Conservation (phyloP, 2,888 invertebrate species). For the Patella caerulea region DNA sequence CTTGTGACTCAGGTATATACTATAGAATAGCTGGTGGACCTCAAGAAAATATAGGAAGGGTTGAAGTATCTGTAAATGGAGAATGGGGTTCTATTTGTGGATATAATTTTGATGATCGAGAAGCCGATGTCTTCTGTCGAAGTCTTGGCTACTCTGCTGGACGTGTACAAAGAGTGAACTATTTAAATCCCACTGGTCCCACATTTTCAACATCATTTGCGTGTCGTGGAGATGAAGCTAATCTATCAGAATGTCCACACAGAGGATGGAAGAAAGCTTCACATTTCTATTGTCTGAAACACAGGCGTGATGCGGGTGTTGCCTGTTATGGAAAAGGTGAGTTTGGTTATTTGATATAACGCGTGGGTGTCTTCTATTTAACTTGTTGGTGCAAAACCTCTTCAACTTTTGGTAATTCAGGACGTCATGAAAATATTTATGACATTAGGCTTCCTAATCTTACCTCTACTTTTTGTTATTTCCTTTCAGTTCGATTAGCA, state of each 20-base stretch:
- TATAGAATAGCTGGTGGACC: slow-evolving; percentile 51
- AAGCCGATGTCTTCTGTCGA: slow-evolving; percentile 76
- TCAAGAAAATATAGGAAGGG: slow-evolving; percentile 52
- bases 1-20: slow-evolving; percentile 34
- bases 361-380: no score
- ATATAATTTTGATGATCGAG: slow-evolving; percentile 80
- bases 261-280: slow-evolving; percentile 51
- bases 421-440: no score
- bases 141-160: slow-evolving; percentile 55
- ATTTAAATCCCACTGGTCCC: slow-evolving; percentile 22
- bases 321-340: slow-evolving; percentile 57
- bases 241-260: slow-evolving; percentile 55
- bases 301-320: slow-evolving; percentile 54
- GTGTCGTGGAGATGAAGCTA: slow-evolving; percentile 54
- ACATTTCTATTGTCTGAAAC: slow-evolving; percentile 42
- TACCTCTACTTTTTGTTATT: no score
- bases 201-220: slow-evolving; percentile 55
- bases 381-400: no score
- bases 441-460: no score
- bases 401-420: no score
- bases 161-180: slow-evolving; percentile 28
- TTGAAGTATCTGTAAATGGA: slow-evolving; percentile 80
- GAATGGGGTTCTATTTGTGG: slow-evolving; percentile 83
- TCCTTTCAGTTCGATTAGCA: slow-evolving; percentile 50
- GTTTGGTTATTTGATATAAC: background rate